Evolutionary conservation across 2,888 invertebrate genomes (phyloP).

Genomic region (Apodemia duryi): DNA sequence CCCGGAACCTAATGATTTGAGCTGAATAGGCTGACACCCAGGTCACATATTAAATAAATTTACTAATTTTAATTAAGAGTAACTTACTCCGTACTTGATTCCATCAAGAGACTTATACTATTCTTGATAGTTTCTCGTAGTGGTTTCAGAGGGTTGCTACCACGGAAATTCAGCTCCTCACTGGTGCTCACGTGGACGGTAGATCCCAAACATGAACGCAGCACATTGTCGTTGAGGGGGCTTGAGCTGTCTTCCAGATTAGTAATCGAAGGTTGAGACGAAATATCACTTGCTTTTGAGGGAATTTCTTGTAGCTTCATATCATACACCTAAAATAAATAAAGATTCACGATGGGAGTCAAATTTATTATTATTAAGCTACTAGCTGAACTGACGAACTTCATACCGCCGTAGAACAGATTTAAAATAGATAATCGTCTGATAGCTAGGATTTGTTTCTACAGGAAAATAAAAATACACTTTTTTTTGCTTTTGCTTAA

Average conservation of each 20-base stretch:
- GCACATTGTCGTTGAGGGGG: constrained; percentile 50
- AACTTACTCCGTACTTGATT: constrained; percentile 51
- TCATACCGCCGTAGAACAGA: too few species aligned
- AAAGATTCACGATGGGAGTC: neutral
- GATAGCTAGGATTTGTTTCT: too few species aligned
- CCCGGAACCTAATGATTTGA: too few species aligned
- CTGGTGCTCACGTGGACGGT: constrained; percentile 62
- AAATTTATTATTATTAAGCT: too few species aligned
- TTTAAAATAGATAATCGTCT: too few species aligned
- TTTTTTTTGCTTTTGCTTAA: too few species aligned
- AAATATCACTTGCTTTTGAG: constrained; percentile 46
- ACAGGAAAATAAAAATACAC: too few species aligned
- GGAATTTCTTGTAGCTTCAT: constrained; percentile 62
- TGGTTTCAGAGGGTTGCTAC: constrained; percentile 58
- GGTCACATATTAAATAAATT: neutral
- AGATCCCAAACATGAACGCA: constrained; percentile 60
- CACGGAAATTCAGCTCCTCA: constrained; percentile 58
- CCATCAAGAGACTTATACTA: constrained; percentile 67
- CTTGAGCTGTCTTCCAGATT: constrained; percentile 41
- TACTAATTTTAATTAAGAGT: neutral
- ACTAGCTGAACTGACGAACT: too few species aligned
- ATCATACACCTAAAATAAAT: constrained; percentile 53
- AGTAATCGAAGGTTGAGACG: constrained; percentile 36
- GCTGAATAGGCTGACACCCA: too few species aligned
- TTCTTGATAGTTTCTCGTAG: constrained; percentile 68